phyloP scores from a whole-genome alignment of 2,797 vertebrate species.

The Poecilia velifera region DNA sequence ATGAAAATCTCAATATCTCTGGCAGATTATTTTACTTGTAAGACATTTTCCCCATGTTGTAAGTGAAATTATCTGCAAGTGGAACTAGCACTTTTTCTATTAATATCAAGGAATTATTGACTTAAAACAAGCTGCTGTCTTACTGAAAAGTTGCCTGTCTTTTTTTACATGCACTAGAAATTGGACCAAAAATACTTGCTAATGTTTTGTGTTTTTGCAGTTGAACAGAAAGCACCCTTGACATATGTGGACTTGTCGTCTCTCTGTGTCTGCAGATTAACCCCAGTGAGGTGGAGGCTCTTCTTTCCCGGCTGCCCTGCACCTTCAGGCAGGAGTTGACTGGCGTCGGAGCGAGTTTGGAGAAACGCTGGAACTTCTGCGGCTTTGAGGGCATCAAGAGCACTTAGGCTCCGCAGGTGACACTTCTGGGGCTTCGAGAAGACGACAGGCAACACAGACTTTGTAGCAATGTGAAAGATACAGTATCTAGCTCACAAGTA shows the following conservation, averaged over 20 bases:
- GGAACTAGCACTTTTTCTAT: too few species aligned
- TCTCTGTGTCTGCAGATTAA: constrained; percentile 83
- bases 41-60: too few species aligned
- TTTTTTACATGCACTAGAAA: too few species aligned
- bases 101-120: too few species aligned
- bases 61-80: too few species aligned
- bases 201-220: too few species aligned
- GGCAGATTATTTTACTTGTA: too few species aligned
- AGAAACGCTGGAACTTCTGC: constrained; percentile 92
- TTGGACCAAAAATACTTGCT: too few species aligned
- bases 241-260: background rate
- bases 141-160: too few species aligned
- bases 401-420: constrained; percentile 68
- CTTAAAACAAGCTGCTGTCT: too few species aligned
- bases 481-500: constrained; percentile 33
- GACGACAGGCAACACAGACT: constrained; percentile 54
- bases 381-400: constrained; percentile 87
- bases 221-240: background rate
- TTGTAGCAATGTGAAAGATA: constrained; percentile 36
- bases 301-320: constrained; percentile 89
- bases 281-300: constrained; percentile 88
- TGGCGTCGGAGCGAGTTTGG: constrained; percentile 87
- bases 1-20: too few species aligned
- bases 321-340: constrained; percentile 93
- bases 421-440: constrained; percentile 66